These are phyloP conservation scores for Pipistrellus pipistrellus DNA, from an alignment of 2,797 vertebrate genomes.

Conservation along the genomic window DNA sequence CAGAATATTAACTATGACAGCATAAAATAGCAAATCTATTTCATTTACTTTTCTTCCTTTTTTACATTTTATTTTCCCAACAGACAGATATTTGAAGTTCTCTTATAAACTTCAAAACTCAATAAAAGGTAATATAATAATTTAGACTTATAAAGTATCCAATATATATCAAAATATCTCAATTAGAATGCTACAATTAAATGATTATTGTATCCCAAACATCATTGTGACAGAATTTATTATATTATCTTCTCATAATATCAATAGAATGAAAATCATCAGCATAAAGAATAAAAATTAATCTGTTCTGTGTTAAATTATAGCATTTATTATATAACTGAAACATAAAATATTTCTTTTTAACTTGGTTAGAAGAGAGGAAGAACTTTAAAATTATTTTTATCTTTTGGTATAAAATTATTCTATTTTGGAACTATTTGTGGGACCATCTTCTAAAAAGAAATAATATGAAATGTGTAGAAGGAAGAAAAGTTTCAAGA, in stretches of 20 bases:
- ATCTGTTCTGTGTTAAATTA: neutral
- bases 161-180: neutral
- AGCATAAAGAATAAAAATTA: constrained; percentile 27
- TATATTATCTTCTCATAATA: neutral
- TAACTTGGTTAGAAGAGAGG: neutral
- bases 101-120: constrained; percentile 39
- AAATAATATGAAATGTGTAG: neutral
- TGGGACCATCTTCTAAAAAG: neutral
- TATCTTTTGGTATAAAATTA: neutral
- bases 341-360: neutral
- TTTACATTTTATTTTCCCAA: constrained; percentile 35
- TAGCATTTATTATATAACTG: neutral
- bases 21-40: constrained; percentile 68
- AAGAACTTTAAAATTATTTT: neutral
- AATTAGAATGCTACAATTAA: neutral
- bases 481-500: neutral
- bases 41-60: constrained; percentile 49
- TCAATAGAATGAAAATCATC: neutral
- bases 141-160: constrained; percentile 7
- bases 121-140: constrained; percentile 20
- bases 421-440: neutral
- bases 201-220: neutral
- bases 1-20: constrained; percentile 72
- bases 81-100: constrained; percentile 37
- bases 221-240: neutral